phyloP scores from a whole-genome alignment of 2,797 vertebrate species.

The Trachops cirrhosus region DNA sequence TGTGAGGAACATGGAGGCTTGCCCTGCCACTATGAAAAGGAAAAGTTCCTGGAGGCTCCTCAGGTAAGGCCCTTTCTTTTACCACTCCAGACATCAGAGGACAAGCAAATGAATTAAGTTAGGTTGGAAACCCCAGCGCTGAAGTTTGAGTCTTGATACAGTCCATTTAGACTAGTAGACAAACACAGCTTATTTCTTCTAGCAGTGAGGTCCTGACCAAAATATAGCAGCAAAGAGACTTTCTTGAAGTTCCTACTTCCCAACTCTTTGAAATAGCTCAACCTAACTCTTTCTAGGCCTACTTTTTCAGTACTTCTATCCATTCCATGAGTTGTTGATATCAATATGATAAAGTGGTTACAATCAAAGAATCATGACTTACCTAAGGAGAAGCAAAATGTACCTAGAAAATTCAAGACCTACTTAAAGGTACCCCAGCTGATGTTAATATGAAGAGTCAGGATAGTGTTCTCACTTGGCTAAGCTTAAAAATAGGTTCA shows the following conservation, averaged over 20 bases:
- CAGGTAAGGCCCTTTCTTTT: background rate
- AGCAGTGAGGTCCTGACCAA: background rate
- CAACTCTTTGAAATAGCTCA: background rate
- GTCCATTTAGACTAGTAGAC: background rate
- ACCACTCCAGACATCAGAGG: background rate
- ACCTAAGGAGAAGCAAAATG: background rate
- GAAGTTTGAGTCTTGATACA: background rate
- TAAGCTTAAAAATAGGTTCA: background rate
- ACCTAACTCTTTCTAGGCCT: background rate
- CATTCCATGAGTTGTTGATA: background rate
- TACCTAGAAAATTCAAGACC: background rate
- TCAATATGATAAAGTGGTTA: background rate
- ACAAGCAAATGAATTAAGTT: background rate
- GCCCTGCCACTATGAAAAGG: background rate
- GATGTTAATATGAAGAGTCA: background rate
- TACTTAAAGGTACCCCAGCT: background rate
- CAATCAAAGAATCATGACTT: background rate
- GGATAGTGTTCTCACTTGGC: background rate
- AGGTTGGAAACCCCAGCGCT: background rate
- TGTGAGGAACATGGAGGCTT: background rate
- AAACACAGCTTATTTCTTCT: background rate
- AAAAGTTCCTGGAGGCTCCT: background rate
- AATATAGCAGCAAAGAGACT: background rate
- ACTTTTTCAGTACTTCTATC: background rate
- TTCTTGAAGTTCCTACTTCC: background rate